Percentiles rank a stretch among this genome's conserved stretches.
Conservation (phyloP, 1,140 invertebrate species). For the Argopecten irradians region DNA sequence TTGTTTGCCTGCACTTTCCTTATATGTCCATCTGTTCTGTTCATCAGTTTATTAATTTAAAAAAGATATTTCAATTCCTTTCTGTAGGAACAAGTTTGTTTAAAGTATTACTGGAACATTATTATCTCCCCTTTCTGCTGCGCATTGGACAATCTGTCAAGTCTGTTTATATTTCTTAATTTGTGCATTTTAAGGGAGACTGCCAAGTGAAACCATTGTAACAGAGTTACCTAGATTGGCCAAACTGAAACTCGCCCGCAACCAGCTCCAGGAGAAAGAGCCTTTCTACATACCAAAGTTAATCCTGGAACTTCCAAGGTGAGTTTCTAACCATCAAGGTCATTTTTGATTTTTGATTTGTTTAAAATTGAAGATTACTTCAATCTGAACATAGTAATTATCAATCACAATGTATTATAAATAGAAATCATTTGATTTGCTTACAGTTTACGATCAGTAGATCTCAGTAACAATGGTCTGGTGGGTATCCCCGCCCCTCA, state of each 20-base stretch:
- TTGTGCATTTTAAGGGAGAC: conserved; percentile 50
- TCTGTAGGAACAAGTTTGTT: too few species aligned
- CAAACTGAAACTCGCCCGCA: conserved; percentile 61
- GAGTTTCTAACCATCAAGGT: not conserved
- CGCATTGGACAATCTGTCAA: too few species aligned
- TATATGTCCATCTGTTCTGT: too few species aligned
- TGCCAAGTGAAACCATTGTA: conserved; percentile 62
- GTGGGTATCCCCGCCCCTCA: conserved; percentile 59
- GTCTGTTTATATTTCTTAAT: not conserved
- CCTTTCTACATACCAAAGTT: conserved; percentile 72
- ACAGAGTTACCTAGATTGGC: conserved; percentile 49
- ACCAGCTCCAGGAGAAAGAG: conserved; percentile 63
- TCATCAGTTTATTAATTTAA: too few species aligned
- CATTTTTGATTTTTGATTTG: not conserved
- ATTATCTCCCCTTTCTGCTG: too few species aligned
- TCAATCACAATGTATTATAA: too few species aligned
- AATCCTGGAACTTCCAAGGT: conserved; percentile 68
- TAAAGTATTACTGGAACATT: too few species aligned
- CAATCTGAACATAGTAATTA: too few species aligned
- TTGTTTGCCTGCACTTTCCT: too few species aligned
- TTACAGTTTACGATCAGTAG: conserved; percentile 65
- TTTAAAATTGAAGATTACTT: not conserved
- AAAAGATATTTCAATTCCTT: too few species aligned
- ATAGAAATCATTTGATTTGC: not conserved
- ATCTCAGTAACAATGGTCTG: conserved; percentile 67